Evolutionary conservation across 2,888 invertebrate species (phyloP), one percentile per base, ranked within the genome.

Genomic region (Eristalis intricaria): DNA sequence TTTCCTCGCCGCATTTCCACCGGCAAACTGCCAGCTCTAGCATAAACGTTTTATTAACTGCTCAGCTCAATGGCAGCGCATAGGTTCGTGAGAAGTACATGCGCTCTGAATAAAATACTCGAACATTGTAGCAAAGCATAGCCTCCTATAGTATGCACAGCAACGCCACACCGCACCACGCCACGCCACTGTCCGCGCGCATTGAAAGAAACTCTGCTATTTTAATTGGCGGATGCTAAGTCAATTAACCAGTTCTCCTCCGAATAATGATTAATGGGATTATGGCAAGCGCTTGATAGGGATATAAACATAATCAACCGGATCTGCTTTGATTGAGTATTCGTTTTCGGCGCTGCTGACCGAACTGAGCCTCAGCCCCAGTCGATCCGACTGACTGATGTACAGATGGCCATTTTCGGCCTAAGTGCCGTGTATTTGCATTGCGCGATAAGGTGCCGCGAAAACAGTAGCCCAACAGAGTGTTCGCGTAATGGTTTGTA

Each of bases 171-270:
- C 19, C 19, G 5, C 43, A 4, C 43, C n/a, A 7, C 43, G 38
- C 38, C 38, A 38, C 43, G n/a, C 26, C 65, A 71, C 79, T 74
- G 56, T 75, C 82, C 75, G 32, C 74, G 70, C 56, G 61, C 75
- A 84, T 56, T 56, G 26, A 64, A 69, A 40, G 68, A 64, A 81
- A 81, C 63, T 74, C 78, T 79, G 78, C 77, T 74, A 65, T 71
- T 86, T 75, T 84, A 87, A 87, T 87, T 87, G 87, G 84, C 87
- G 87, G 87, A 87, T 87, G 84, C 87, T 84, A 76, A 84, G 76
- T 87, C 87, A 84, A 86, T 87, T 87, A 87, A 84, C 87, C 87
- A 87, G 87, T 84, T 87, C 83, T 79, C 87, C 87, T 84, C 84
- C 74, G 84, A 87, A 76, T 78, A 80, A 75, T 87, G 87, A 86